These are phyloP conservation scores for Lipotes vexillifer DNA, from an alignment of 2,113 vertebrate genomes.

Conservation along the genomic window DNA sequence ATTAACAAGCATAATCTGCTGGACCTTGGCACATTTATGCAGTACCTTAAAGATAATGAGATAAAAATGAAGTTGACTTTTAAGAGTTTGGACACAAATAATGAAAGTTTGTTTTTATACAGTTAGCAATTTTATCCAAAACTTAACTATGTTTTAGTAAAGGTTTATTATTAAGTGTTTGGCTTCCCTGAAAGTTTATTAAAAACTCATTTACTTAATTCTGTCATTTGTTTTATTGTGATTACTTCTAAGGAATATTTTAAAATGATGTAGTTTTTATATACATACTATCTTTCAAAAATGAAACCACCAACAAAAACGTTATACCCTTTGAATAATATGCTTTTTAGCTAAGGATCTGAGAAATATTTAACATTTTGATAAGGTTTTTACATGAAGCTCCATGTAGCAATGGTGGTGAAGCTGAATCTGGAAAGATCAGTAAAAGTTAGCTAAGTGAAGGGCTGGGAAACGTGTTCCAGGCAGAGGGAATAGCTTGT, in stretches of 20 bases:
- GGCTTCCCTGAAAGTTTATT: not conserved
- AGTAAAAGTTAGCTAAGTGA: not conserved
- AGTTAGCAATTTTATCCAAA: not conserved
- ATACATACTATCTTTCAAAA: not conserved
- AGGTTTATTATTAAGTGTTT: conserved; percentile 16
- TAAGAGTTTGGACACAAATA: conserved; percentile 92
- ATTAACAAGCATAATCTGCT: conserved; percentile 85
- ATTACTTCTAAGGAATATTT: not conserved
- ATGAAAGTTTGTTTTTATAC: conserved; percentile 83
- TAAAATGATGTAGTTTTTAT: not conserved
- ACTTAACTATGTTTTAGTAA: not conserved
- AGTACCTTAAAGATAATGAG: conserved; percentile 90
- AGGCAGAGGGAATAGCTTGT: not conserved
- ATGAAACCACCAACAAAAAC: not conserved
- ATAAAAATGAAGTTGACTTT: conserved; percentile 91
- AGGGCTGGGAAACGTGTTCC: not conserved
- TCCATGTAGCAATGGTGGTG: not conserved
- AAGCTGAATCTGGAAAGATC: not conserved
- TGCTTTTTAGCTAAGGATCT: not conserved
- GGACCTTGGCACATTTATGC: conserved; percentile 89
- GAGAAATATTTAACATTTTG: not conserved
- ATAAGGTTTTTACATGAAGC: not conserved
- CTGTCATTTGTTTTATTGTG: not conserved
- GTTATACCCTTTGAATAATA: not conserved
- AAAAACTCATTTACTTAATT: not conserved